These are phyloP conservation scores for Scyliorhinus canicula DNA, from an alignment of 2,797 vertebrate species.

Conservation along the genomic window DNA sequence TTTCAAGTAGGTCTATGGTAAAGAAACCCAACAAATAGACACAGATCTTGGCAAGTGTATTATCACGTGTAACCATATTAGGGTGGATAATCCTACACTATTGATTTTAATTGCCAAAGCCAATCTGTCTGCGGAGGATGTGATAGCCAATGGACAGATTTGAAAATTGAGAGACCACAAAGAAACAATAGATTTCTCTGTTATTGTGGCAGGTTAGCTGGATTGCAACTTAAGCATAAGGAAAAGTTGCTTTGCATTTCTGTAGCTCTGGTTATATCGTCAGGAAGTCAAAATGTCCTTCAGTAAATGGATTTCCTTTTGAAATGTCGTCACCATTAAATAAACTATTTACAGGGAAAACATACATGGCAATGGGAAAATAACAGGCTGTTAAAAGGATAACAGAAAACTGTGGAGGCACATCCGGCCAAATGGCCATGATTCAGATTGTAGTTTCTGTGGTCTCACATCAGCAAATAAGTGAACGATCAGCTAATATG, in stretches of 20 bases:
- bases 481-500: background rate
- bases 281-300: background rate
- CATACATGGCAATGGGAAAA: background rate
- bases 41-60: no score
- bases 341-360: background rate
- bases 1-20: no score
- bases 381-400: background rate
- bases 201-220: background rate
- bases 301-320: background rate
- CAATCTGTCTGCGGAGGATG: background rate
- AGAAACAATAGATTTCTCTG: background rate
- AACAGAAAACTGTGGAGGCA: background rate
- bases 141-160: background rate
- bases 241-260: background rate
- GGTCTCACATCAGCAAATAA: background rate
- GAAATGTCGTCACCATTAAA: background rate
- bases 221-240: background rate
- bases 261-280: background rate
- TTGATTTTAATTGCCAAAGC: background rate
- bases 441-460: background rate
- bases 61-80: background rate
- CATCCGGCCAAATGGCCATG: background rate
- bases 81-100: background rate
- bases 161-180: background rate
- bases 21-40: no score